phyloP scores from a whole-genome alignment of 2,113 vertebrate genomes.

The Cricetomys ansorgei region DNA sequence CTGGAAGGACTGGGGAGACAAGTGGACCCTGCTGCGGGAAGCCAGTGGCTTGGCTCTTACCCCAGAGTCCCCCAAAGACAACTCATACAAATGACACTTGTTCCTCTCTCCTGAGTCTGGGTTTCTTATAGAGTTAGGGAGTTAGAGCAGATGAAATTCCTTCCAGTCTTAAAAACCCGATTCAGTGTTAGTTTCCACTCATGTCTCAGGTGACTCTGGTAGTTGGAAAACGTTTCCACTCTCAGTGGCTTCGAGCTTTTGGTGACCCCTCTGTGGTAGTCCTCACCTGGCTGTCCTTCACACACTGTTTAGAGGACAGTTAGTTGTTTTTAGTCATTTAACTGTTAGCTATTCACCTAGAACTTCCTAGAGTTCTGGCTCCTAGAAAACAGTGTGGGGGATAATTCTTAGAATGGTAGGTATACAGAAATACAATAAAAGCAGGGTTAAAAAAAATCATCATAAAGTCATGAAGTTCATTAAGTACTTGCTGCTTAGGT shows the following conservation, averaged over 20 bases:
- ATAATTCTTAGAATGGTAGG: neutral
- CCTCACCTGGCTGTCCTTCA: neutral
- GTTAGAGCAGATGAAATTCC: neutral
- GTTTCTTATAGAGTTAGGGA: slow-evolving; percentile 20
- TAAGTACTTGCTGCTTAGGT: neutral
- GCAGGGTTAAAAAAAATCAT: neutral
- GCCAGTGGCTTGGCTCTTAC: neutral
- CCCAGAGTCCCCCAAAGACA: neutral
- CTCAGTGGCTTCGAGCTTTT: slow-evolving; percentile 12
- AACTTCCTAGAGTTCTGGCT: neutral
- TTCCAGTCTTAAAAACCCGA: slow-evolving; percentile 5
- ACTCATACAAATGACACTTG: neutral
- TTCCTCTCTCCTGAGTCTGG: neutral
- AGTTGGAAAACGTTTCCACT: neutral
- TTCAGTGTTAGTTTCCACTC: slow-evolving; percentile 3
- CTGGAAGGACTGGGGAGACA: neutral
- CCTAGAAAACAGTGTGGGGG: neutral
- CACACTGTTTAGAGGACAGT: neutral
- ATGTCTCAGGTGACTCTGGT: neutral
- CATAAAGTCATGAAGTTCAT: neutral
- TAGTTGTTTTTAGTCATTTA: neutral
- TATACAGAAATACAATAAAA: slow-evolving; percentile 6
- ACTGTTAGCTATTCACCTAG: neutral
- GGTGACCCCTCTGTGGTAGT: neutral
- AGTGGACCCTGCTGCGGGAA: neutral